These are phyloP conservation scores for Scaptomyza montana DNA, from an alignment of 1,140 invertebrate species.

Conservation along the genomic window DNA sequence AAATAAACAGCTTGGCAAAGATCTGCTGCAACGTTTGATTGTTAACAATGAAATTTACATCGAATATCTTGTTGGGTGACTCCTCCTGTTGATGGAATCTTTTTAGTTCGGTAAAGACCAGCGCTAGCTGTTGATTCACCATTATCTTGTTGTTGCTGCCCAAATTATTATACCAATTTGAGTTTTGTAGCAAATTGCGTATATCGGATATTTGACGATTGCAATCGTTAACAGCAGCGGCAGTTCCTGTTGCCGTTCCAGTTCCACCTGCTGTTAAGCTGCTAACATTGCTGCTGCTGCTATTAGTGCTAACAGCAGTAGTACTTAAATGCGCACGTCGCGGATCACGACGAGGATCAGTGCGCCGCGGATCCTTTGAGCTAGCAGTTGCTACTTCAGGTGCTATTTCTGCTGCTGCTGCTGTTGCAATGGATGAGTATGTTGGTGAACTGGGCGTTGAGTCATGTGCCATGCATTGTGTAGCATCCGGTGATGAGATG, in stretches of 20 bases:
- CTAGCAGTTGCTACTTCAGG: conserved; percentile 12
- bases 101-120: conserved; percentile 86
- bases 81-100: conserved; percentile 85
- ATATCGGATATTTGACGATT: conserved; percentile 84
- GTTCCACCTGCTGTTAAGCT: not conserved
- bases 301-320: not conserved
- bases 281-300: not conserved
- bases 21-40: conserved; percentile 85
- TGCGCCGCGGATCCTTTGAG: conserved; percentile 20
- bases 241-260: not conserved
- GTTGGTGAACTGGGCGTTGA: conserved; percentile 59
- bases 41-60: conserved; percentile 84
- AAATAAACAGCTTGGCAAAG: conserved; percentile 85
- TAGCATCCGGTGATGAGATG: conserved; percentile 57
- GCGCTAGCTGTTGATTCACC: conserved; percentile 87
- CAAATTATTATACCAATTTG: conserved; percentile 87
- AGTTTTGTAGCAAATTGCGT: conserved; percentile 86
- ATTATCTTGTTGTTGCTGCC: conserved; percentile 88
- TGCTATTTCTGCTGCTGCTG: not conserved
- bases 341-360: conserved; percentile 66
- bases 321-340: conserved; percentile 53
- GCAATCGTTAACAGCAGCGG: conserved; percentile 26
- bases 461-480: conserved; percentile 21
- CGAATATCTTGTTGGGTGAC: conserved; percentile 84
- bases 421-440: conserved; percentile 4